These are phyloP conservation scores for Ptiloglossa arizonensis DNA, from an alignment of 1,140 invertebrate species.

Conservation along the genomic window DNA sequence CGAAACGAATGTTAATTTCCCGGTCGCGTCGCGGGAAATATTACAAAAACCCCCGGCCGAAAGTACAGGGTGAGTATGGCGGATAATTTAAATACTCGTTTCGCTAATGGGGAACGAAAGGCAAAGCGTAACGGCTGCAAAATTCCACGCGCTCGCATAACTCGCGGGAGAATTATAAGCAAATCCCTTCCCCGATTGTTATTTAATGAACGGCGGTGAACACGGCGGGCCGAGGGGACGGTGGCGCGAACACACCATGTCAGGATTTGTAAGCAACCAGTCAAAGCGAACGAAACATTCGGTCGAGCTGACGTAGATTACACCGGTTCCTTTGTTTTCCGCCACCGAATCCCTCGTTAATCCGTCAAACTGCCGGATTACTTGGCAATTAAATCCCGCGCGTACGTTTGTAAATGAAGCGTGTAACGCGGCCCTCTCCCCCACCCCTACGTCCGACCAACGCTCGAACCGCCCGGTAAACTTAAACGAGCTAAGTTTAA, in stretches of 20 bases:
- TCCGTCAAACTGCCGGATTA: slow-evolving; percentile 42
- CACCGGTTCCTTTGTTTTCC: slow-evolving; percentile 26
- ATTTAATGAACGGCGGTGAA: neutral
- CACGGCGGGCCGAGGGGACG: no score
- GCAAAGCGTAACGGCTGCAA: no score
- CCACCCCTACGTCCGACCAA: no score
- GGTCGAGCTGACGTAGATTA: neutral
- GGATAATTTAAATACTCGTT: neutral
- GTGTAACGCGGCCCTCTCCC: slow-evolving; percentile 4
- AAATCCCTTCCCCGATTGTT: neutral
- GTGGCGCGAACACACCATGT: neutral
- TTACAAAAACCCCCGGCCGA: no score
- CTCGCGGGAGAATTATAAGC: neutral
- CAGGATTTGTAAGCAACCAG: neutral
- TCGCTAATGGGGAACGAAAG: neutral
- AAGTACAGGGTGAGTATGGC: no score
- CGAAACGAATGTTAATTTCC: no score
- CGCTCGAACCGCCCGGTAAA: neutral
- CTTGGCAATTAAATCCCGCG: slow-evolving; percentile 36
- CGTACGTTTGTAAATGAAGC: slow-evolving; percentile 27
- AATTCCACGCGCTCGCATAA: neutral
- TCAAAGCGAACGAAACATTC: neutral
- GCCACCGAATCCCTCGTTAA: slow-evolving; percentile 25
- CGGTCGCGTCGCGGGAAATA: no score
- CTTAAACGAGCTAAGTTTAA: slow-evolving; percentile 37